Conservation (phyloP, 2,888 invertebrate genomes). For the Drosophila testacea region DNA sequence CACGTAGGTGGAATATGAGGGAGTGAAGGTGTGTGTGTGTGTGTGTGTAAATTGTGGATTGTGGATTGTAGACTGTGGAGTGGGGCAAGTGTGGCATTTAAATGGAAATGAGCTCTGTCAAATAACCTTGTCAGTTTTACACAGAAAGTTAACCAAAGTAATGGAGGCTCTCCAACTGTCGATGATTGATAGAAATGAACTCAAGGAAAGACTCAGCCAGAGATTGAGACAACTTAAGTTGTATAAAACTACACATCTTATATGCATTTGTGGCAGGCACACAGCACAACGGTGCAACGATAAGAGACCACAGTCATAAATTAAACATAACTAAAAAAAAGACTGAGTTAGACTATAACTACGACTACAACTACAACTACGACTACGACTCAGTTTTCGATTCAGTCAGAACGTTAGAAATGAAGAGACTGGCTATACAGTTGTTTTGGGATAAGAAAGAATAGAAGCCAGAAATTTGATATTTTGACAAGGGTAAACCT, state of each 20-base stretch:
- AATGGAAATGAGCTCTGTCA: conserved; percentile 46
- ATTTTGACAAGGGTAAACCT: too few species aligned
- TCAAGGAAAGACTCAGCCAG: background rate
- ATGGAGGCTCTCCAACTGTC: conserved; percentile 2
- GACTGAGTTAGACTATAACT: background rate
- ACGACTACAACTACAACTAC: too few species aligned
- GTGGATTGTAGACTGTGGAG: conserved; percentile 5
- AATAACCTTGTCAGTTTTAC: conserved; percentile 40
- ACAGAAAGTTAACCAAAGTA: conserved; percentile 25
- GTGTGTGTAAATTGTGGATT: conserved; percentile 4
- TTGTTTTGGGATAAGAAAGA: background rate
- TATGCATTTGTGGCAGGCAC: conserved; percentile 4
- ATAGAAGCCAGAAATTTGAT: background rate
- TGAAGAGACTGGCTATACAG: background rate
- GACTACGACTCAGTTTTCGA: background rate
- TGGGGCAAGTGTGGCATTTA: conserved; percentile 14
- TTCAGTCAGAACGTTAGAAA: conserved; percentile 8
- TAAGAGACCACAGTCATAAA: conserved; percentile 9
- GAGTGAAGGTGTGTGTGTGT: conserved; percentile 20
- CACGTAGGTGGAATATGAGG: conserved; percentile 56
- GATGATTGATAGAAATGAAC: conserved; percentile 30
- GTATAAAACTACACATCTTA: background rate
- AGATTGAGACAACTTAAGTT: background rate
- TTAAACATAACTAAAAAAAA: conserved; percentile 7
- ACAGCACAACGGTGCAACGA: conserved; percentile 7